These are phyloP conservation scores for Serinus canaria DNA, from an alignment of 2,113 vertebrate species.

Conservation along the genomic window DNA sequence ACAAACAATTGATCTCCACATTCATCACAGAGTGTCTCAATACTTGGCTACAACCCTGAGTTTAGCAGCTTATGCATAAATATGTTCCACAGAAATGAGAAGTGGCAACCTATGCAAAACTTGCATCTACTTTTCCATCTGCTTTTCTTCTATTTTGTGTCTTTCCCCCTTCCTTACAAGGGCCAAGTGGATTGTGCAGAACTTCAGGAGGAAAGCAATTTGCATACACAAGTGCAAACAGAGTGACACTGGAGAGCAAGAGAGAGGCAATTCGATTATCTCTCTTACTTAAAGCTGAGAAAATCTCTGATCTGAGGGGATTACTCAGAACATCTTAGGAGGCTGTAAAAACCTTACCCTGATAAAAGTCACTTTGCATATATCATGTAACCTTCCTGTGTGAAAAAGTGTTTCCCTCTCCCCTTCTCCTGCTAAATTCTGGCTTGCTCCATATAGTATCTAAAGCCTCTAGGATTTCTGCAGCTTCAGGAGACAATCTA, in stretches of 20 bases:
- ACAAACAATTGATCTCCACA: neutral
- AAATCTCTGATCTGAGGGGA: constrained; percentile 21
- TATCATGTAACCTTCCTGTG: neutral
- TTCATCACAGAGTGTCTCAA: neutral
- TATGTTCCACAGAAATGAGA: neutral
- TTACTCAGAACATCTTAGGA: neutral
- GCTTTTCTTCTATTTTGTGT: neutral
- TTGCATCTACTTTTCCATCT: constrained; percentile 17
- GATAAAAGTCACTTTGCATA: constrained; percentile 22
- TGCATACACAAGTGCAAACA: constrained; percentile 11
- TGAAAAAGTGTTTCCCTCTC: neutral
- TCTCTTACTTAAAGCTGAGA: neutral
- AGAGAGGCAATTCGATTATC: neutral
- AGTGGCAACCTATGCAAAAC: constrained; percentile 8
- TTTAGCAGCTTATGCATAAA: constrained; percentile 13
- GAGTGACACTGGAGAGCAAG: neutral
- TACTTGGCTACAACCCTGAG: neutral
- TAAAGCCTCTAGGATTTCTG: neutral
- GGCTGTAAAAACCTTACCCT: neutral
- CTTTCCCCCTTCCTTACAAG: neutral
- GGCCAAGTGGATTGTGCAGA: neutral
- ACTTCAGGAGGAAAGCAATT: neutral
- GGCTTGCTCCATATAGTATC: neutral
- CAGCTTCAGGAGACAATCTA: constrained; percentile 38
- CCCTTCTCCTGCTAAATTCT: neutral